These are phyloP conservation scores for Atrichornis clamosus DNA, from an alignment of 2,113 vertebrate genomes.

Conservation along the genomic window DNA sequence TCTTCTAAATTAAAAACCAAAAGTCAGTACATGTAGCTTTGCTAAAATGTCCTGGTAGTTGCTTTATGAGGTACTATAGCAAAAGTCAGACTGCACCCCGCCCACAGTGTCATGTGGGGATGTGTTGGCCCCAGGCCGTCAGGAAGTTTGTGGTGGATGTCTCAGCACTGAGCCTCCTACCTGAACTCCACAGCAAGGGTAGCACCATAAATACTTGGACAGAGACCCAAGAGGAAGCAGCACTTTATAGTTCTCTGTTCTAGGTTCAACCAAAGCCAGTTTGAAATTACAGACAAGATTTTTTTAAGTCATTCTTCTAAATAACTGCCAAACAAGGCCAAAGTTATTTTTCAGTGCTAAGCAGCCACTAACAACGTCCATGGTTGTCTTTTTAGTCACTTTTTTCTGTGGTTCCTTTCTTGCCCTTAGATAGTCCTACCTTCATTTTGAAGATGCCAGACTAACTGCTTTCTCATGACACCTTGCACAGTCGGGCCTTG, in stretches of 20 bases:
- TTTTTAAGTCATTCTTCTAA: not conserved
- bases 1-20: not conserved
- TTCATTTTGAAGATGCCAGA: not conserved
- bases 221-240: not conserved
- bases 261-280: not conserved
- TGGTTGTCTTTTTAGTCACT: not conserved
- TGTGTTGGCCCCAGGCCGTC: not conserved
- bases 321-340: not conserved
- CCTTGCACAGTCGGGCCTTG: not conserved
- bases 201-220: not conserved
- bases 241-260: not conserved
- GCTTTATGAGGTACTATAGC: not conserved
- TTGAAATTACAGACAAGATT: not conserved
- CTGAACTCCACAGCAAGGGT: not conserved
- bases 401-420: not conserved
- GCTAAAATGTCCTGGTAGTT: not conserved
- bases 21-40: not conserved
- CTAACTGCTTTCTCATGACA: not conserved
- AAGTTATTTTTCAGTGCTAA: not conserved
- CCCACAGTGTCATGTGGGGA: accelerated
- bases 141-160: not conserved
- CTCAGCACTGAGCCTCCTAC: not conserved
- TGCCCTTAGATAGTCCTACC: not conserved
- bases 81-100: not conserved
- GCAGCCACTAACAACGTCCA: not conserved